Conservation (phyloP, 2,797 vertebrate genomes). For the Tarsius wallacei region DNA sequence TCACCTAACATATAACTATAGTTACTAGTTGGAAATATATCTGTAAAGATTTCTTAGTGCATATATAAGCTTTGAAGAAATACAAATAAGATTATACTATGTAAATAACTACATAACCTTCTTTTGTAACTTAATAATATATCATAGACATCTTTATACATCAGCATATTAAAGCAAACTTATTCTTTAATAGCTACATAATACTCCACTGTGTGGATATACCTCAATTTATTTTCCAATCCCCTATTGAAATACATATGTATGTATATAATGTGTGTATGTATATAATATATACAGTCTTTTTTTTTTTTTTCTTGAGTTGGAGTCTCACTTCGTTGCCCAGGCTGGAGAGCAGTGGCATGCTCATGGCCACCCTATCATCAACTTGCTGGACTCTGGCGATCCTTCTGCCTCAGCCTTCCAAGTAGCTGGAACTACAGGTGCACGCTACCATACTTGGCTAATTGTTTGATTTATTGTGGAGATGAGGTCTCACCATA, state of each 20-base stretch:
- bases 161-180: background rate
- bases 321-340: no score
- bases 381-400: no score
- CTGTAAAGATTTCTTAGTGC: background rate
- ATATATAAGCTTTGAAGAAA: background rate
- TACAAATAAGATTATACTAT: background rate
- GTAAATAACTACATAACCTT: background rate
- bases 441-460: no score
- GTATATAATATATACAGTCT: no score
- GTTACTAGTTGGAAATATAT: background rate
- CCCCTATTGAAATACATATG: background rate
- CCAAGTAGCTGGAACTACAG: no score
- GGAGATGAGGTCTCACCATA: no score
- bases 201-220: background rate
- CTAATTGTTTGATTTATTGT: no score
- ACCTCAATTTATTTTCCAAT: background rate
- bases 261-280: no score
- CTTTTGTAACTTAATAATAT: background rate
- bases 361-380: no score
- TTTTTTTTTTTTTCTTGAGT: no score
- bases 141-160: background rate
- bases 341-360: no score
- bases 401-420: no score
- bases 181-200: background rate
- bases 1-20: background rate